A percentile compares a stretch with the other conserved stretches of the same genome.
These are phyloP conservation scores for Diarsia brunnea DNA, from an alignment of 2,888 invertebrate species.

Conservation along the genomic window DNA sequence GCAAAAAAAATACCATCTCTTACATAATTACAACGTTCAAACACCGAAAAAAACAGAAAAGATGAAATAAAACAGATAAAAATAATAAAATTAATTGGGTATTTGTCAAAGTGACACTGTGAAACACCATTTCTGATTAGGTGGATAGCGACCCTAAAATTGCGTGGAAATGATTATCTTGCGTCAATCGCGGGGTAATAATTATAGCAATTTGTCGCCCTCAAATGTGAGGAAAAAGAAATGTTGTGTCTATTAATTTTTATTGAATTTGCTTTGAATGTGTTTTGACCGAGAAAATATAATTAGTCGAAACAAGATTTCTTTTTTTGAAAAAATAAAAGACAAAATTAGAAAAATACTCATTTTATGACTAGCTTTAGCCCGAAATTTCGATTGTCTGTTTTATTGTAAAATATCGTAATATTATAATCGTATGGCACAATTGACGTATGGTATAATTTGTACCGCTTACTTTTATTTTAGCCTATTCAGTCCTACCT, in stretches of 20 bases:
- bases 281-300: slow-evolving; percentile 14
- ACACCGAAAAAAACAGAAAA: slow-evolving; percentile 46
- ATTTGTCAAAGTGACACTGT: slow-evolving; percentile 81
- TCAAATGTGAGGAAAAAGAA: slow-evolving; percentile 66
- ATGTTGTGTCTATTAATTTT: slow-evolving; percentile 60
- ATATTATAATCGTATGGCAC: no score
- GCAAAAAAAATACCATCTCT: not conserved
- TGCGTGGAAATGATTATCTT: slow-evolving; percentile 81
- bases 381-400: not conserved
- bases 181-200: slow-evolving; percentile 75
- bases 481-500: no score
- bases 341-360: not conserved
- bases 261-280: slow-evolving; percentile 46
- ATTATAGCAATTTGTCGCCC: slow-evolving; percentile 85
- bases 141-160: slow-evolving; percentile 78
- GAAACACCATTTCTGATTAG: slow-evolving; percentile 78
- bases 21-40: slow-evolving; percentile 26
- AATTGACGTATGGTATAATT: no score
- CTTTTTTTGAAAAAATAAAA: not conserved
- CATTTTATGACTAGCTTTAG: not conserved
- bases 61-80: slow-evolving; percentile 68
- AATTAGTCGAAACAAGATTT: not conserved
- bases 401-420: not conserved
- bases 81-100: slow-evolving; percentile 79
- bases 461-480: no score